Evolutionary conservation across 2,888 invertebrate species (phyloP), one percentile per base, ranked within the genome.

Genomic region (Xestia ashworthii): DNA sequence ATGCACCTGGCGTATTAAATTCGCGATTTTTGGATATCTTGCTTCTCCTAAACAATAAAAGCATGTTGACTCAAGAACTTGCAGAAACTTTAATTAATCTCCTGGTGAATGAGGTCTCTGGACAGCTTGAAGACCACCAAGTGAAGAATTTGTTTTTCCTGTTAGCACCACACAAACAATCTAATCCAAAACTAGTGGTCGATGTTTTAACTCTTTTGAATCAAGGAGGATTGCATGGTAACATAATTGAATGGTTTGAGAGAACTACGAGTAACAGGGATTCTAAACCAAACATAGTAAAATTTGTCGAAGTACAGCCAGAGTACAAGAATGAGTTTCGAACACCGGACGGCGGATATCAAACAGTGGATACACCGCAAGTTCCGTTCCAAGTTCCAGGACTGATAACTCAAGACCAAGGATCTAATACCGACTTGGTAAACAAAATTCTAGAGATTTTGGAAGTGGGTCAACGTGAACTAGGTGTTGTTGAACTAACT

Each of bases 401-500:
- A 53, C 65, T 87, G 70, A 67, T 88, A 38, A 78, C 76, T 71
- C 76, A 70, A 68, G 80, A 80, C 55, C 71, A 87, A 84, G 90
- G 90, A 87, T 84, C 90, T 79, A 76, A 84, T 58, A 46, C 67
- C 6, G 81, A 88, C 41, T 44, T 81, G 5, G 86, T 88, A 71
- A 88, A 91, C 77, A 84, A 93, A 73, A 92, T 94, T 90, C 73
- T 74, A 14, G 80, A 78, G 58, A 92, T 93, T 92, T 92, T 92
- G 83, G 83, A 92, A 87, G 88, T 87, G 53, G 87, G 89, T 38
- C 60, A 77, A n/a, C 62, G 53, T 11, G 75, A 80, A 41, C 67
- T 71, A 74, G 92, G 91, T 50, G 82, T 91, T 65, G 89, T 95
- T 67, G 95, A 95, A 88, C 82, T 95, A 62, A 95, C 95, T 6